These are phyloP conservation scores for Balanococcus diminutus DNA, from an alignment of 2,888 invertebrate species.

Conservation along the genomic window DNA sequence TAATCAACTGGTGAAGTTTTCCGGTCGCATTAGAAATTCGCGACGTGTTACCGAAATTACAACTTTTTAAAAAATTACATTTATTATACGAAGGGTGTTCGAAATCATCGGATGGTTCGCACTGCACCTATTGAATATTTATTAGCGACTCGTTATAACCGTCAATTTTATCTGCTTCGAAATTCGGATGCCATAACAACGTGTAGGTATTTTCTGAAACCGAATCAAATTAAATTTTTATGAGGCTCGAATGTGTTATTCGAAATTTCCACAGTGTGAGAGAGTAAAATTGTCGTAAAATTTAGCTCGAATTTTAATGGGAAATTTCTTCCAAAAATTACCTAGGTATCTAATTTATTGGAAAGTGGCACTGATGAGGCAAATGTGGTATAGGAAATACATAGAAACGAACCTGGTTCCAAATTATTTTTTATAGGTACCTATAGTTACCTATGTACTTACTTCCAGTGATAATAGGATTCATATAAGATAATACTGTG, in stretches of 20 bases:
- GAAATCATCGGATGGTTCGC: not conserved
- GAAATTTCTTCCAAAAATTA: not conserved
- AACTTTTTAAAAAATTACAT: not conserved
- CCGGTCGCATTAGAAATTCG: not conserved
- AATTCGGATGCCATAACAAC: not conserved
- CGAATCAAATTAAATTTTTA: not conserved
- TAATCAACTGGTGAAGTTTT: not conserved
- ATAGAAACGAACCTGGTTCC: too few species aligned
- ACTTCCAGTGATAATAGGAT: too few species aligned
- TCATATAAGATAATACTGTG: not conserved
- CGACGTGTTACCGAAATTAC: not conserved
- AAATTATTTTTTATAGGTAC: too few species aligned
- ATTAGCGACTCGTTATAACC: not conserved
- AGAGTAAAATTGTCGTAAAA: too few species aligned
- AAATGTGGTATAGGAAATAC: not conserved
- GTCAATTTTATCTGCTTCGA: not conserved
- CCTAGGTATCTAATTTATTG: too few species aligned
- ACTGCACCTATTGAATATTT: not conserved
- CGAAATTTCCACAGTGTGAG: too few species aligned
- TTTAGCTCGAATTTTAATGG: too few species aligned
- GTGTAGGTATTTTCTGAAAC: not conserved
- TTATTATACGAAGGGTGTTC: not conserved
- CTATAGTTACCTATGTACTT: too few species aligned
- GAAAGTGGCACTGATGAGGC: not conserved
- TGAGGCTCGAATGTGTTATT: not conserved